These are phyloP conservation scores for Metalampra italica DNA, from an alignment of 2,888 invertebrate genomes.

Conservation along the genomic window DNA sequence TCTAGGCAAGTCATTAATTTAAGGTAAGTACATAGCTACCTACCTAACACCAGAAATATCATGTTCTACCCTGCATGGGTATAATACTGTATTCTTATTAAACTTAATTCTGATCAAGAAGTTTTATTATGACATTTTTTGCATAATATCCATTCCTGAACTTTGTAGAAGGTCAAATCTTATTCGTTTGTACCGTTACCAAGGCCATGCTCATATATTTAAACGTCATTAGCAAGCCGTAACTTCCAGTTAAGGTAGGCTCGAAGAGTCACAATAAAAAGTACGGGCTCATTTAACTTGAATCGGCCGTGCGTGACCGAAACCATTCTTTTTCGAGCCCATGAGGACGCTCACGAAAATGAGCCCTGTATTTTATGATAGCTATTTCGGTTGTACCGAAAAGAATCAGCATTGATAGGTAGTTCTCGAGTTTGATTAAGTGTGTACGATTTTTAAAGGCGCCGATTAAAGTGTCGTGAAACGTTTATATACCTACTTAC, in stretches of 20 bases:
- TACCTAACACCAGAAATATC: too few relatives aligned
- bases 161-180: conserved; percentile 29
- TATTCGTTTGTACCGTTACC: neutral
- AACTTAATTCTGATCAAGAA: too few relatives aligned
- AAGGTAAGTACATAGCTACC: too few relatives aligned
- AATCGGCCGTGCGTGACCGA: conserved; percentile 61
- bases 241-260: conserved; percentile 52
- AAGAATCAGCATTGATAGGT: conserved; percentile 37
- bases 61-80: too few relatives aligned
- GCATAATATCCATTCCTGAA: conserved; percentile 38
- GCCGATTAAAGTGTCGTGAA: conserved; percentile 32
- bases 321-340: conserved; percentile 56
- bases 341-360: conserved; percentile 64
- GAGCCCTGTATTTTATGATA: conserved; percentile 53
- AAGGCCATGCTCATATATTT: conserved; percentile 20
- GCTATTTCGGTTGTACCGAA: conserved; percentile 44
- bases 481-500: too few relatives aligned
- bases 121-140: too few relatives aligned
- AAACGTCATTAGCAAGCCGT: conserved; percentile 44
- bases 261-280: conserved; percentile 59
- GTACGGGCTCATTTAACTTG: conserved; percentile 55
- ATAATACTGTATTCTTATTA: too few relatives aligned
- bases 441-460: conserved; percentile 41
- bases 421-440: conserved; percentile 42
- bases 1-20: too few relatives aligned